These are phyloP conservation scores for Ophthalmolycus amberensis DNA, from an alignment of 2,113 vertebrate species.

Conservation along the genomic window DNA sequence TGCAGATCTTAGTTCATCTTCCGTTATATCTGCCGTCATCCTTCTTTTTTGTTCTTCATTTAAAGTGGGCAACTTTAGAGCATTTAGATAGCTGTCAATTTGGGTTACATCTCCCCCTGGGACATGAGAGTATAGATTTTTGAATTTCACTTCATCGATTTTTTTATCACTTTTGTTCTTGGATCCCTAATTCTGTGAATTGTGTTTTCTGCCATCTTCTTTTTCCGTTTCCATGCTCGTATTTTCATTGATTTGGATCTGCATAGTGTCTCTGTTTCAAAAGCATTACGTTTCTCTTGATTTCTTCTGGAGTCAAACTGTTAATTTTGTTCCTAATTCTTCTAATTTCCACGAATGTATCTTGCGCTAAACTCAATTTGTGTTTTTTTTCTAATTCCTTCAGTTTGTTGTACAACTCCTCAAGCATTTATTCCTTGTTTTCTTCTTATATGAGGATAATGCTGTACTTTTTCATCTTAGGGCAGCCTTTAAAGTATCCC, in stretches of 20 bases:
- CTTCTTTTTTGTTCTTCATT: neutral
- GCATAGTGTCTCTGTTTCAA: conserved; percentile 6
- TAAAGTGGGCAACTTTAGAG: neutral
- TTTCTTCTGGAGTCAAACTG: neutral
- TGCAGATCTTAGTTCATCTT: neutral
- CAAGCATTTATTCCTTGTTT: neutral
- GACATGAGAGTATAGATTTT: neutral
- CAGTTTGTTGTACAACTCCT: neutral
- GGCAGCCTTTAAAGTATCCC: neutral
- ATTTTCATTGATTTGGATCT: neutral
- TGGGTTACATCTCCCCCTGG: neutral
- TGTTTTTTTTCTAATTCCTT: conserved; percentile 7
- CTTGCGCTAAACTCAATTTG: neutral
- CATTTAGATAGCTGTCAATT: neutral
- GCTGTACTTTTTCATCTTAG: neutral
- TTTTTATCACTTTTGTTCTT: neutral
- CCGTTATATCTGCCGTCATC: neutral
- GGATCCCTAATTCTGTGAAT: neutral
- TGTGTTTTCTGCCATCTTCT: neutral
- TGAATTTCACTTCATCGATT: neutral
- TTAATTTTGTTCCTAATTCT: neutral
- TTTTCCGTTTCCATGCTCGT: neutral
- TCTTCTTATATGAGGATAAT: neutral
- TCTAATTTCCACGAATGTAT: neutral
- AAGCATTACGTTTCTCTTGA: neutral